Percentiles rank a stretch among this genome's conserved stretches.
phyloP scores from a whole-genome alignment of 64 coral and sea anemone species.

The Montipora cactus region DNA sequence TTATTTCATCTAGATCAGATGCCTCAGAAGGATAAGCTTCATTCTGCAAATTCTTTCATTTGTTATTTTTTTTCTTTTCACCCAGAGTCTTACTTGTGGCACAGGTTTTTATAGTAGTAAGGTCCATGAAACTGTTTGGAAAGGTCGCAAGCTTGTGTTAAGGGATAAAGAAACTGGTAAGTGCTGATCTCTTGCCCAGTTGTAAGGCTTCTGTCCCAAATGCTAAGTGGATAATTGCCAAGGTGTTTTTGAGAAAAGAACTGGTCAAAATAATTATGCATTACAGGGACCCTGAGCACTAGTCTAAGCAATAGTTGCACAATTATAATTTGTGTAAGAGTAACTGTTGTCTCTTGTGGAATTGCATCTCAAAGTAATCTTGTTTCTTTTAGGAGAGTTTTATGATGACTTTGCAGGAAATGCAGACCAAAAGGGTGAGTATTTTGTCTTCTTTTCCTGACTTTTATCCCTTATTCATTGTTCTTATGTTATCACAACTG shows the following conservation, averaged over 20 bases:
- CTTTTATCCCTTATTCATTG: no score
- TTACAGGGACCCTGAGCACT: no score
- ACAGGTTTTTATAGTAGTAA: constrained; percentile 97
- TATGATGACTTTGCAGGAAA: constrained; percentile 89
- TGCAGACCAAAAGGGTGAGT: constrained; percentile 82
- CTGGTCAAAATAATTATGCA: no score
- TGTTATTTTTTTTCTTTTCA: not conserved
- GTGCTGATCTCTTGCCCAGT: not conserved
- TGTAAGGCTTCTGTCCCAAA: no score
- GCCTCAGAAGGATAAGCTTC: no score
- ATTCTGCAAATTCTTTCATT: not conserved
- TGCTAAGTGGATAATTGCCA: no score
- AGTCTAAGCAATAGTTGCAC: no score
- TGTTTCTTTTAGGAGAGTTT: constrained; percentile 61
- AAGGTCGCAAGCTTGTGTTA: constrained; percentile 81
- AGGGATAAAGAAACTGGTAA: constrained; percentile 85
- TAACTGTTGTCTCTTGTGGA: not conserved
- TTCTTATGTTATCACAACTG: no score
- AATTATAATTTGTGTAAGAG: not conserved
- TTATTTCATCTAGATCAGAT: no score
- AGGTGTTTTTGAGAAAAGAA: not conserved
- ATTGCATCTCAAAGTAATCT: not conserved
- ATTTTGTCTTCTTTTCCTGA: not conserved
- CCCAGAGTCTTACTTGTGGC: constrained; percentile 84
- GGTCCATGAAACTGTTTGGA: constrained; percentile 80